Conservation (phyloP, 1,140 invertebrate species). For the Calliphora vicina region DNA sequence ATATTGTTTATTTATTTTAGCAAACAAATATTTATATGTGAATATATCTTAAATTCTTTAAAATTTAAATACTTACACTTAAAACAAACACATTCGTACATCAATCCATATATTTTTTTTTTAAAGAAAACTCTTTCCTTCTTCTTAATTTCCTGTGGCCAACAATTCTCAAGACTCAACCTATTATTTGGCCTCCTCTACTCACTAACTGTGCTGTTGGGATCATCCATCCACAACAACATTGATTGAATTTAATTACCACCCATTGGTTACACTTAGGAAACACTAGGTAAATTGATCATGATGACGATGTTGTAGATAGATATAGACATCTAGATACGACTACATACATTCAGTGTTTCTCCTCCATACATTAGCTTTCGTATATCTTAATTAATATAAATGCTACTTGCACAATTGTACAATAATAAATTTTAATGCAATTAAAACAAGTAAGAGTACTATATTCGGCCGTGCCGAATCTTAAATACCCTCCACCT, state of each 20-base stretch:
- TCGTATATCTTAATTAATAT: background rate
- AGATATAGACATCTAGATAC: background rate
- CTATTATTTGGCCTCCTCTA: background rate
- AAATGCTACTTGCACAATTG: background rate
- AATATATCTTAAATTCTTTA: no score
- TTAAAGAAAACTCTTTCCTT: background rate
- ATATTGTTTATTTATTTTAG: no score
- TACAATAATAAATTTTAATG: background rate
- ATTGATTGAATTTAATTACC: slow-evolving; percentile 29
- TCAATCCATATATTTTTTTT: background rate
- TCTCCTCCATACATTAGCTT: background rate
- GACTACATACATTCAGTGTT: background rate
- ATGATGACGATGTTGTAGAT: background rate
- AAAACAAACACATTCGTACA: no score
- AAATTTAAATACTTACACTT: no score
- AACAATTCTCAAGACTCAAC: background rate
- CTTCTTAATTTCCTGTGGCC: background rate
- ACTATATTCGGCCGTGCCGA: no score
- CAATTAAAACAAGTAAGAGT: no score
- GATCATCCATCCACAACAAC: background rate
- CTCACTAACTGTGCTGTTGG: background rate
- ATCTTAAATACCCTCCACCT: no score
- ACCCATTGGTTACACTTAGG: slow-evolving; percentile 26
- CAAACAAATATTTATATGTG: no score
- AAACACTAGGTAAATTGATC: background rate